Percentiles rank a stretch among this genome's conserved stretches.
phyloP scores from a whole-genome alignment of 2,797 vertebrate genomes.

The Labroides dimidiatus region DNA sequence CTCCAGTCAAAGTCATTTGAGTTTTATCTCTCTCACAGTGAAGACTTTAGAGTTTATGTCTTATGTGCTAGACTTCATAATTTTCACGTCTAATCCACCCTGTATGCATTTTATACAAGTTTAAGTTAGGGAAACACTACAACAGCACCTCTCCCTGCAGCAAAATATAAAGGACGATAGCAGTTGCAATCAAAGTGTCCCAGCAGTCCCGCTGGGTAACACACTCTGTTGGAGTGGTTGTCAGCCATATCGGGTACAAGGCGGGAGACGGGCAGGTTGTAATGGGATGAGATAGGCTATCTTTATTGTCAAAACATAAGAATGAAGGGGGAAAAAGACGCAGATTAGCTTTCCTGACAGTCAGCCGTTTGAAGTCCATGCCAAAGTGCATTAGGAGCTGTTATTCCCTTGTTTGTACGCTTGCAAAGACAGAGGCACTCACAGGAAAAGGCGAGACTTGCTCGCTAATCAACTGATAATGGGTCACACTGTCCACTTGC shows the following conservation, averaged over 20 bases:
- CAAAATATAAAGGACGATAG: constrained; percentile 42
- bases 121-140: constrained; percentile 33
- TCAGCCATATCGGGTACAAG: constrained; percentile 74
- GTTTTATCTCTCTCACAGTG: not conserved
- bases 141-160: constrained; percentile 28
- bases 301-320: constrained; percentile 89
- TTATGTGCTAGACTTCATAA: no score
- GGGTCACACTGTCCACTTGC: constrained; percentile 72
- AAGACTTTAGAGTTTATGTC: constrained; percentile 11
- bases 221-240: constrained; percentile 60
- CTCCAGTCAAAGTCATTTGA: not conserved
- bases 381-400: constrained; percentile 86
- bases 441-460: constrained; percentile 88
- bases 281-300: constrained; percentile 85
- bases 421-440: constrained; percentile 74
- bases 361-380: constrained; percentile 83
- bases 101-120: constrained; percentile 4
- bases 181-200: constrained; percentile 63
- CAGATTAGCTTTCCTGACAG: constrained; percentile 86
- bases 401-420: constrained; percentile 76
- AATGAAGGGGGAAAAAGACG: constrained; percentile 82
- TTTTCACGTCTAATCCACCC: not conserved
- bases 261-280: constrained; percentile 79
- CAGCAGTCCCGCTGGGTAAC: constrained; percentile 60
- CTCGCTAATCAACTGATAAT: constrained; percentile 88